Evolutionary conservation across 2,888 invertebrate species (phyloP).

Genomic region (Seira musarum): DNA sequence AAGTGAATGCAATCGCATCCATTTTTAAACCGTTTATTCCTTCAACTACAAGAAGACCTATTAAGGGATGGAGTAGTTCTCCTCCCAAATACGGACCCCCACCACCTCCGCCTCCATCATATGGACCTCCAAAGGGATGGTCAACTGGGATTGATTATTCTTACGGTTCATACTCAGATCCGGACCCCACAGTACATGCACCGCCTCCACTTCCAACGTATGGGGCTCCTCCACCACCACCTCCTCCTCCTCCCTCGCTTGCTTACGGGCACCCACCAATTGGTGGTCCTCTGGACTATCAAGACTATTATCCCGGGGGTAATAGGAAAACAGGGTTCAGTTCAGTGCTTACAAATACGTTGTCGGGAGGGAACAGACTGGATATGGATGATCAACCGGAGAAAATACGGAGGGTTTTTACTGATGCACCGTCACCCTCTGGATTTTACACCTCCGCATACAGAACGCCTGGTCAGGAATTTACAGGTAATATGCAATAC

Average conservation of each 20-base stretch:
- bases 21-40: slow-evolving; percentile 35
- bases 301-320: slow-evolving; percentile 22
- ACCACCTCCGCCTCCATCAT: neutral
- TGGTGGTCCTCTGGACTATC: neutral
- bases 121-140: slow-evolving; percentile 10
- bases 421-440: slow-evolving; percentile 21
- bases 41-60: neutral
- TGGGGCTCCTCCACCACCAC: slow-evolving; percentile 18
- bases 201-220: neutral
- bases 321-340: slow-evolving; percentile 26
- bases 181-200: slow-evolving; percentile 13
- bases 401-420: slow-evolving; percentile 14
- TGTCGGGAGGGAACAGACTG: neutral
- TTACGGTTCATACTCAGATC: slow-evolving; percentile 26
- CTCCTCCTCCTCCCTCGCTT: neutral
- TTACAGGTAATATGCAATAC: slow-evolving; percentile 49
- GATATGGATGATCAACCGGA: neutral
- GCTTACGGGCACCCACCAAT: slow-evolving; percentile 3
- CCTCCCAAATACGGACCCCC: slow-evolving; percentile 29
- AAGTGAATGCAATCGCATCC: slow-evolving; percentile 37
- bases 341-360: slow-evolving; percentile 15
- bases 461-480: slow-evolving; percentile 56
- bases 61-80: neutral
- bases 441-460: slow-evolving; percentile 59
- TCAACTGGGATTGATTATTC: neutral